Evolutionary conservation across 2,888 invertebrate species (phyloP).

Genomic region (Lasius fuliginosus): DNA sequence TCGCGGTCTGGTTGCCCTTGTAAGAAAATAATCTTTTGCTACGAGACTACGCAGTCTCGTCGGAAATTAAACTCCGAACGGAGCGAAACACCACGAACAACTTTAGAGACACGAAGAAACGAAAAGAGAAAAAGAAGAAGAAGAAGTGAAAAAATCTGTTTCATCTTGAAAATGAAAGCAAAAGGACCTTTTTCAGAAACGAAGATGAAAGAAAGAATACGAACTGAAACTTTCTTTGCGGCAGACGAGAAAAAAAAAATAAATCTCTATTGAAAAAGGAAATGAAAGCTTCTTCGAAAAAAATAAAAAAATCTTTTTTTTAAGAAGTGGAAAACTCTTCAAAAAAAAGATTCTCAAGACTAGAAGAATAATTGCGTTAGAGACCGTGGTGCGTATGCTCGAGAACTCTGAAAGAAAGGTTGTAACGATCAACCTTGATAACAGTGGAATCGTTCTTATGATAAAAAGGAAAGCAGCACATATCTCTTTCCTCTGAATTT

Average conservation of each 20-base stretch:
- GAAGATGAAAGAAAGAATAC: not conserved
- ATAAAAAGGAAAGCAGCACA: not conserved
- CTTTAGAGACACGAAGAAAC: constrained; percentile 15
- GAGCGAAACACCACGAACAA: constrained; percentile 40
- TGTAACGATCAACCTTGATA: constrained; percentile 13
- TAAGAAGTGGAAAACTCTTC: not conserved
- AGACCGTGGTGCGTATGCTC: constrained; percentile 29
- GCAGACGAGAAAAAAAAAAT: not conserved
- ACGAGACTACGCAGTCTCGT: constrained; percentile 75
- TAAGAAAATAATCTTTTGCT: constrained; percentile 78
- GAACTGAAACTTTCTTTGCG: not conserved
- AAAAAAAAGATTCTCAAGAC: not conserved
- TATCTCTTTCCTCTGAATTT: constrained; percentile 60
- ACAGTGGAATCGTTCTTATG: constrained; percentile 9
- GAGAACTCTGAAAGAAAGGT: constrained; percentile 29
- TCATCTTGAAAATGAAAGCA: not conserved
- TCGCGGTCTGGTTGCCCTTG: constrained; percentile 76
- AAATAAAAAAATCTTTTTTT: constrained; percentile 4
- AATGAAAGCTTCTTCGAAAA: constrained; percentile 12
- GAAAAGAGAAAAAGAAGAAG: not conserved
- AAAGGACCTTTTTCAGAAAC: not conserved
- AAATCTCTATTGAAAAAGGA: not conserved
- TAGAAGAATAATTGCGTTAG: not conserved
- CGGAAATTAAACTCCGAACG: constrained; percentile 66
- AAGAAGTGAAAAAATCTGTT: not conserved